A percentile compares a stretch with the other conserved stretches of the same genome.
phyloP scores from a whole-genome alignment of 2,113 vertebrate species.

The Phylloscopus trochilus region DNA sequence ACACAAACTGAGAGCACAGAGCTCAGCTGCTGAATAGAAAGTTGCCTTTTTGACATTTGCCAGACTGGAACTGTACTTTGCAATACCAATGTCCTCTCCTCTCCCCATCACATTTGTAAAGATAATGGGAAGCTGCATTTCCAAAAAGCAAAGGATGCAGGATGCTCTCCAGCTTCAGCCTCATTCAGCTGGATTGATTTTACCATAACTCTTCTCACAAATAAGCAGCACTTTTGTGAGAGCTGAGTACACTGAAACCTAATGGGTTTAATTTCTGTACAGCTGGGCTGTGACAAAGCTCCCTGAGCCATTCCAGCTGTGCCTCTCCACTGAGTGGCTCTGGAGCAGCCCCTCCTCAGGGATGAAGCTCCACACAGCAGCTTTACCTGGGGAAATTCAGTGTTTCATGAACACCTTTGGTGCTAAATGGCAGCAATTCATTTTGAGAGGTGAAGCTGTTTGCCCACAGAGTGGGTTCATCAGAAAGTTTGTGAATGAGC shows the following conservation, averaged over 20 bases:
- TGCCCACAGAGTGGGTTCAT: neutral
- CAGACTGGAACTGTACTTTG: neutral
- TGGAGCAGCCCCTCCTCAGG: neutral
- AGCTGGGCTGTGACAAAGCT: conserved; percentile 27
- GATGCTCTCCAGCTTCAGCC: neutral
- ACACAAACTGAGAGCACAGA: neutral
- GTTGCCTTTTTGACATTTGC: neutral
- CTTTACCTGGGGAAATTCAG: neutral
- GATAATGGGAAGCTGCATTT: conserved; percentile 7
- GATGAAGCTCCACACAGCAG: neutral
- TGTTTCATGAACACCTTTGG: neutral
- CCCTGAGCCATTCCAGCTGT: conserved; percentile 29
- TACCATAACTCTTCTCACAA: neutral
- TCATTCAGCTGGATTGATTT: conserved; percentile 32
- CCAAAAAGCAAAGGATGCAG: neutral
- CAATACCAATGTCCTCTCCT: neutral
- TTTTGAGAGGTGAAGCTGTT: neutral
- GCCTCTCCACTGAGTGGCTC: neutral
- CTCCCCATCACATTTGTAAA: neutral
- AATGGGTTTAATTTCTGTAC: conserved; percentile 38
- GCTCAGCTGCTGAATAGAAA: neutral
- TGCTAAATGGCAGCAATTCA: neutral
- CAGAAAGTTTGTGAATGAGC: neutral
- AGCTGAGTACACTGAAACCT: neutral
- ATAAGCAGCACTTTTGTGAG: neutral